phyloP scores from a whole-genome alignment of 2,888 invertebrate species.

The Allolobophora icterica region DNA sequence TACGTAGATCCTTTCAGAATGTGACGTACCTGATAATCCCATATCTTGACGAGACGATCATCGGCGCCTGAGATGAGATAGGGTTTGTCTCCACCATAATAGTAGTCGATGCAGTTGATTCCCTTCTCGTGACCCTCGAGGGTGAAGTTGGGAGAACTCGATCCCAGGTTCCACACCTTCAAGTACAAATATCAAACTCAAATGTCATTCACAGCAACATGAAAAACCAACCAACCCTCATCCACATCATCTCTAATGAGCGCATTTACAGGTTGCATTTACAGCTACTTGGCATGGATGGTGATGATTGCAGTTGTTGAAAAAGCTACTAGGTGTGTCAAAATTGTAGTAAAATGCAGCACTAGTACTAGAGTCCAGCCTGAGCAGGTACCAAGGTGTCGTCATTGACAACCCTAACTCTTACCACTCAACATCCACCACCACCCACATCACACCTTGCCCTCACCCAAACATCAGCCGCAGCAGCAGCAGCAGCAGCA shows the following conservation, averaged over 20 bases:
- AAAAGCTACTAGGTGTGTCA: too few relatives aligned
- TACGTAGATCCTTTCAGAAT: too few relatives aligned
- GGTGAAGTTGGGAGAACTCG: conserved; percentile 95
- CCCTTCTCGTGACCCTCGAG: conserved; percentile 97
- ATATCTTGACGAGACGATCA: conserved; percentile 95
- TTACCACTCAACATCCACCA: too few relatives aligned
- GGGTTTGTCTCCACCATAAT: conserved; percentile 97
- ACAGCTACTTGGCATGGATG: too few relatives aligned
- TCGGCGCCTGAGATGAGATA: conserved; percentile 99
- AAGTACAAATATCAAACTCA: background rate
- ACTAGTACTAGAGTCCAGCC: too few relatives aligned
- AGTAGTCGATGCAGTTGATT: conserved; percentile 98
- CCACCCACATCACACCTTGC: too few relatives aligned
- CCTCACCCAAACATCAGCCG: too few relatives aligned
- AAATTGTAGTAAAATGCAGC: too few relatives aligned
- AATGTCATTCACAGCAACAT: background rate
- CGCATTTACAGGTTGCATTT: background rate
- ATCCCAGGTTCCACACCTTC: conserved; percentile 95
- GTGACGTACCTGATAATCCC: conserved; percentile 81
- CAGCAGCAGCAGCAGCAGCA: too few relatives aligned
- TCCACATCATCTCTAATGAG: background rate
- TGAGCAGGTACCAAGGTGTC: too few relatives aligned
- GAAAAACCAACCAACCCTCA: background rate
- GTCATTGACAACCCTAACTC: too few relatives aligned
- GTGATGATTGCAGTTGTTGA: too few relatives aligned